Conservation (phyloP, 2,888 invertebrate species). For the Brachylomia viminalis region DNA sequence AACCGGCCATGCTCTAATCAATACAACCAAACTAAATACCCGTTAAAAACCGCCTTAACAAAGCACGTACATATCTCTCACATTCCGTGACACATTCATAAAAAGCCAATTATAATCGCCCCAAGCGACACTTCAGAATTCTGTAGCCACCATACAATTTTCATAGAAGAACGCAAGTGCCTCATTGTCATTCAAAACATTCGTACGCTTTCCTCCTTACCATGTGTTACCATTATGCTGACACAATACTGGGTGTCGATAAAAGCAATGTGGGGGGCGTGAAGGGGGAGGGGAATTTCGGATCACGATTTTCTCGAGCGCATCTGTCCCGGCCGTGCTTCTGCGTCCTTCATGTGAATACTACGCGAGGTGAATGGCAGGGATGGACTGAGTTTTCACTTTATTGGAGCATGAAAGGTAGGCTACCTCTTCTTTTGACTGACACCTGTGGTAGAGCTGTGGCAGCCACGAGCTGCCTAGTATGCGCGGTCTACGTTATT, state of each 20-base stretch:
- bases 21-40: constrained; percentile 31
- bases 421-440: neutral
- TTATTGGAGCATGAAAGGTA: neutral
- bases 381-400: constrained; percentile 68
- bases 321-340: constrained; percentile 84
- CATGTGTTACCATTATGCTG: constrained; percentile 79
- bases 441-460: neutral
- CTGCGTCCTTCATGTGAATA: constrained; percentile 84
- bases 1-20: constrained; percentile 34
- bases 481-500: neutral
- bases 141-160: constrained; percentile 67
- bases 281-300: constrained; percentile 68
- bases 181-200: constrained; percentile 77
- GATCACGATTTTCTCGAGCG: constrained; percentile 84
- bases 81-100: constrained; percentile 29
- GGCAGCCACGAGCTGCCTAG: neutral
- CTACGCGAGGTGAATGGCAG: constrained; percentile 70
- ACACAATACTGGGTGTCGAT: constrained; percentile 75
- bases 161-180: constrained; percentile 69
- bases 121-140: constrained; percentile 50
- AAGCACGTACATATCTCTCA: neutral
- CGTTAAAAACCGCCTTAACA: constrained; percentile 5
- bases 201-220: constrained; percentile 74
- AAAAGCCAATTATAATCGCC: constrained; percentile 39
- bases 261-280: constrained; percentile 64